A percentile compares a stretch with the other conserved stretches of the same genome.
These are phyloP conservation scores for Sweltsa coloradensis DNA, from an alignment of 1,140 invertebrate genomes.

Conservation along the genomic window DNA sequence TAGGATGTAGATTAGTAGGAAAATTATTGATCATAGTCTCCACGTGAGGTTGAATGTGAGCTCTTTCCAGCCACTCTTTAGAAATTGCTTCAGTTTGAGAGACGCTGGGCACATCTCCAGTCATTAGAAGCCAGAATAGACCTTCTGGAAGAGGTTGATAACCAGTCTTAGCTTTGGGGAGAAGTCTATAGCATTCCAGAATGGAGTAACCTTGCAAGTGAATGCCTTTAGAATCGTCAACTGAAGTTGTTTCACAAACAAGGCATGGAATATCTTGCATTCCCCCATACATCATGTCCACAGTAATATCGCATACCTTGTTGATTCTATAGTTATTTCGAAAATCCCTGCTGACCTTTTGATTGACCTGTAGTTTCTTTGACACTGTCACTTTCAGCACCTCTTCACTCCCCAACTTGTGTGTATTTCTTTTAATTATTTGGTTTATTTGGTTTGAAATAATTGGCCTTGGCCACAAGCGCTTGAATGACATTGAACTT, in stretches of 20 bases:
- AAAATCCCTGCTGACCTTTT: no score
- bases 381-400: no score
- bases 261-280: slow-evolving; percentile 55
- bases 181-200: slow-evolving; percentile 48
- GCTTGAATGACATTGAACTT: no score
- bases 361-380: no score
- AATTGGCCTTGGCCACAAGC: no score
- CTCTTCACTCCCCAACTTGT: no score
- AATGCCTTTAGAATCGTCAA: slow-evolving; percentile 55
- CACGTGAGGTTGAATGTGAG: slow-evolving; percentile 52
- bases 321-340: no score
- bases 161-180: slow-evolving; percentile 45
- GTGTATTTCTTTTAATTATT: no score
- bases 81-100: slow-evolving; percentile 40
- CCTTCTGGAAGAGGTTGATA: slow-evolving; percentile 53
- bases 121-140: slow-evolving; percentile 52
- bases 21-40: slow-evolving; percentile 59
- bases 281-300: slow-evolving; percentile 54
- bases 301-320: slow-evolving; percentile 43
- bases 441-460: no score
- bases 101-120: slow-evolving; percentile 47
- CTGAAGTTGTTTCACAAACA: slow-evolving; percentile 52
- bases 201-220: slow-evolving; percentile 54
- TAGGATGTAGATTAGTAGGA: slow-evolving; percentile 53
- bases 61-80: slow-evolving; percentile 50